Base-by-base conservation (phyloP, 2,113 vertebrate genomes). In the Chauna torquata region DNA sequence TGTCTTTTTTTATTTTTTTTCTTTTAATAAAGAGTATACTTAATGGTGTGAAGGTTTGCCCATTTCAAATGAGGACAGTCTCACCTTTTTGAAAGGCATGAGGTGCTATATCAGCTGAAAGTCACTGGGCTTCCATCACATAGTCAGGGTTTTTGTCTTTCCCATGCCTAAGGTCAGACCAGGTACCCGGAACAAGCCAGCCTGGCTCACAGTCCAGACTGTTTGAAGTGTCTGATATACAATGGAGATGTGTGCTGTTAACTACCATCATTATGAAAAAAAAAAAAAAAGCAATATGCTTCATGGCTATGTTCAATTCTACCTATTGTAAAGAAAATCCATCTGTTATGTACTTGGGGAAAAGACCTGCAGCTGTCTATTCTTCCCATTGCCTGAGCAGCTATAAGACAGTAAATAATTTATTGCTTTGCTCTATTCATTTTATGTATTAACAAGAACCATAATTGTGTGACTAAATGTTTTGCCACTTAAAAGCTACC, bases 271-370 rank as follows among this genome's bases (percentile, higher is more conserved):
- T 42, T 52, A 64, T 11, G 27, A 47, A 86, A 85, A 65, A 87
- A 30, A 0, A 2, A 9, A 0, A 2, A 11, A 1, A 10, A 55
- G 17, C 25, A 44, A 10, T 27, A 10, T 42, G 50, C 30, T 64
- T 86, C 49, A 36, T 64, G 9, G 23, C 27, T 84, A 4, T 75
- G 16, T 65, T 58, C 8, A 49, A 34, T 79, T 34, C 30, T 38
- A 68, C 36, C 34, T 71, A 44, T 22, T 34, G 12, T 45, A 57
- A 92, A 27, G 13, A 50, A 3, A 93, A 23, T 59, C 54, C 1
- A 32, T 71, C 16, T 79, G 5, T 61, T 79, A 27, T 22, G 27
- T 57, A 52, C 42, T 11, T n/a, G 24, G 23, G 55, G n/a, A 62
- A 70, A 81, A 62, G 11, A 58, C 12, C 4, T 77, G 40, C 15